Evolutionary conservation across 2,797 vertebrate genomes (phyloP).

Genomic region (Ciconia nigra): DNA sequence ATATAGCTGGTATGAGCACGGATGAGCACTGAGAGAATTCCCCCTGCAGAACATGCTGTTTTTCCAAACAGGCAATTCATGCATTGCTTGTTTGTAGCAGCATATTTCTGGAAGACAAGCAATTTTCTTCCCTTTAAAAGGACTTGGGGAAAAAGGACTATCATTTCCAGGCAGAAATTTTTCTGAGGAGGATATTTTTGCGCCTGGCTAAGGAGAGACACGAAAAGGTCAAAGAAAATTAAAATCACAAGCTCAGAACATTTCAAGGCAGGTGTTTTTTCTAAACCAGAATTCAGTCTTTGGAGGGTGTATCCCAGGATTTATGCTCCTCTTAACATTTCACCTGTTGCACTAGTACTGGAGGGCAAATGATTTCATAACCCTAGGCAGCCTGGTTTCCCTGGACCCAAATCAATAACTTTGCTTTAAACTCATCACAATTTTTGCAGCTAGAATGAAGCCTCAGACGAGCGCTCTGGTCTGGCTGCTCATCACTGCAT

Average conservation of each 20-base stretch:
- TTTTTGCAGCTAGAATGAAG: neutral
- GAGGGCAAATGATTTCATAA: neutral
- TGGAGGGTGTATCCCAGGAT: neutral
- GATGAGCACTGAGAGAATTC: neutral
- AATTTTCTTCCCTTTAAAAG: constrained; percentile 12
- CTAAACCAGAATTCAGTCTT: constrained; percentile 18
- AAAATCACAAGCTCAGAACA: constrained; percentile 44
- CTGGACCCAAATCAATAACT: neutral
- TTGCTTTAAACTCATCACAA: neutral
- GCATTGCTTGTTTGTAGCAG: neutral
- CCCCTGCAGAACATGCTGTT: neutral
- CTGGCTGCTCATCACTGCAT: constrained; percentile 29
- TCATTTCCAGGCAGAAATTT: constrained; percentile 48
- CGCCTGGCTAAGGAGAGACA: constrained; percentile 13
- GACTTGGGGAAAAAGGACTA: neutral
- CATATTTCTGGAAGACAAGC: neutral
- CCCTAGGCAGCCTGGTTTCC: neutral
- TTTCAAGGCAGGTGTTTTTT: constrained; percentile 67
- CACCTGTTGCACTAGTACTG: neutral
- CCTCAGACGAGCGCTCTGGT: neutral
- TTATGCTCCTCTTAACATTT: neutral
- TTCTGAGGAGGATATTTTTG: constrained; percentile 53
- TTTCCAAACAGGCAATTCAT: neutral
- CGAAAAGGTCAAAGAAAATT: constrained; percentile 56
- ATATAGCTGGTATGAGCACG: neutral